Base-by-base conservation (phyloP, 2,797 vertebrate species). In the Rhinophrynus dorsalis region DNA sequence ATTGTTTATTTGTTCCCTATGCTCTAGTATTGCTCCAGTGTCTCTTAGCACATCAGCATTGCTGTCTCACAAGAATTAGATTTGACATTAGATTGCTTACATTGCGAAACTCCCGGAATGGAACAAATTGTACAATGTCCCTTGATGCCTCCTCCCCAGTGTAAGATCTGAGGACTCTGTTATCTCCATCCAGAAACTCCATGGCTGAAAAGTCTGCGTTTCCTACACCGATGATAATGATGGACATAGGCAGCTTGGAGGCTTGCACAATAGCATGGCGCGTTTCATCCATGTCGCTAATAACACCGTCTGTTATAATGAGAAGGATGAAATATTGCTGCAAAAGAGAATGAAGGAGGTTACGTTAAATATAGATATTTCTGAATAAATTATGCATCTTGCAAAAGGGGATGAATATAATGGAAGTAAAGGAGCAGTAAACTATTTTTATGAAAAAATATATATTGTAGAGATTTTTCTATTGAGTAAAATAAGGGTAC, bases 231-330 rank as follows among this genome's bases (percentile, higher is more conserved):
- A 99, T 93, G 20, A 99, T 99, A 81, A 99, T 99, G 81, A 99
- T 95, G 76, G 97, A 99, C 97, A 99, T 99, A 77, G 97, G 96
- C 70, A 99, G 84, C 84, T 93, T 96, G 57, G 97, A 95, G 0
- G 97, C 97, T 84, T 98, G 93, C 0, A 99, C 96, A 40, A 99
- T 91, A 0, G 96, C 95, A 0, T 98, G 86, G 0, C 97, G 85
- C 0, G 97, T 99, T 90, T 99, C 97, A 0, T 99, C 97, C 97
- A 99, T 99, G 82, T 99, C 97, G 0, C 96, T 99, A 88, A 99
- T 99, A 80, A 99, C 97, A 0, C 97, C 97, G 0, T 99, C 97
- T 0, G 97, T 99, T 84, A 99, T 96, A 77, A 99, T 98, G 74
- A 99, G 92, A 68, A 99, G 94, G 62, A 91, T 98, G 85, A 99